Conservation (phyloP, 2,888 invertebrate species). For the Parasteatoda lunata region DNA sequence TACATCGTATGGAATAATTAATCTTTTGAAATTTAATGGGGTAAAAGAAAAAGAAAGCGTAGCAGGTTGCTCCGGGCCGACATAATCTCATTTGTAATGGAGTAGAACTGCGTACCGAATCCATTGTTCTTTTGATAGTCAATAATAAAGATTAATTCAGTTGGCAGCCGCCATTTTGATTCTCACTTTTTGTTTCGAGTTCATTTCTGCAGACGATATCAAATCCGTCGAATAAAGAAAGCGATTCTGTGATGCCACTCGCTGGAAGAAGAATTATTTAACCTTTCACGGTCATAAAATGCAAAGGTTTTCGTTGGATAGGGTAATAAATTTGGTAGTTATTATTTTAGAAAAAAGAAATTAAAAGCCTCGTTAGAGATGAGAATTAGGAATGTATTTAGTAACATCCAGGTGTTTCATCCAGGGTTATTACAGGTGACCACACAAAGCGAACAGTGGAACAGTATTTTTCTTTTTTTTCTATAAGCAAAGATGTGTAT, state of each 20-base stretch:
- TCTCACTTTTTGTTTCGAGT: slow-evolving; percentile 13
- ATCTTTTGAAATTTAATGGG: slow-evolving; percentile 54
- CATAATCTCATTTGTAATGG: slow-evolving; percentile 63
- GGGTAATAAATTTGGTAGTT: slow-evolving; percentile 52
- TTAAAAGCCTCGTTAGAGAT: slow-evolving; percentile 45
- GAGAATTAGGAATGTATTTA: slow-evolving; percentile 55
- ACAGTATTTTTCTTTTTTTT: background rate
- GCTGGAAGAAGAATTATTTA: slow-evolving; percentile 21
- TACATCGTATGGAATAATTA: slow-evolving; percentile 42
- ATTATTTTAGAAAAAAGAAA: slow-evolving; percentile 38
- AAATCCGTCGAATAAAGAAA: slow-evolving; percentile 24
- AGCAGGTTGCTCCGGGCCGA: slow-evolving; percentile 17
- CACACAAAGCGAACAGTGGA: slow-evolving; percentile 27
- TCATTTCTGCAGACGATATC: slow-evolving; percentile 51
- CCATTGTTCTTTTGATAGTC: slow-evolving; percentile 63
- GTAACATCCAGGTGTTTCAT: slow-evolving; percentile 43
- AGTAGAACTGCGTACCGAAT: slow-evolving; percentile 61
- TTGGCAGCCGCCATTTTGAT: slow-evolving; percentile 41
- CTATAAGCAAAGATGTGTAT: too few species aligned
- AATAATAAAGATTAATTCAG: slow-evolving; percentile 66
- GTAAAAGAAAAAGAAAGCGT: slow-evolving; percentile 17
- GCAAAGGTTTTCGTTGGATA: slow-evolving; percentile 14
- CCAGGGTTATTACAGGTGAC: slow-evolving; percentile 12
- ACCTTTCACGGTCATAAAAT: slow-evolving; percentile 44
- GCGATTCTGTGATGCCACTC: slow-evolving; percentile 38